Evolutionary conservation across 2,888 invertebrate species (phyloP).

Genomic region (Buathra laborator): DNA sequence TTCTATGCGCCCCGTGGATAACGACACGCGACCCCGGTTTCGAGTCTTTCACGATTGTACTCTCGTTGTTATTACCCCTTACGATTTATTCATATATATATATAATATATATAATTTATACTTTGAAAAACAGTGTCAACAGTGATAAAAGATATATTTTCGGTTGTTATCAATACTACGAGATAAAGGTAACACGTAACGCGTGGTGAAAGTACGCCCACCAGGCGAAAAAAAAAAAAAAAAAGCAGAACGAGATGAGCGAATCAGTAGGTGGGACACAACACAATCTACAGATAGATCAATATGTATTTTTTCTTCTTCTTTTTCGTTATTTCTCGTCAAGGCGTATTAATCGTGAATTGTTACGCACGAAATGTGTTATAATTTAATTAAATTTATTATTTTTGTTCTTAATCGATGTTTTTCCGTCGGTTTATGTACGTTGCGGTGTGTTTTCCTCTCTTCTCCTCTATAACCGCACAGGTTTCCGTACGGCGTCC

Average conservation of each 20-base stretch:
- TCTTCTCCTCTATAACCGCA: constrained; percentile 59
- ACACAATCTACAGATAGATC: constrained; percentile 22
- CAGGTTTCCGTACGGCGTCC: constrained; percentile 76
- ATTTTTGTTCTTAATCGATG: constrained; percentile 25
- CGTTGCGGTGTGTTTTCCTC: constrained; percentile 43
- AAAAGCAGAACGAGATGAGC: constrained; percentile 1
- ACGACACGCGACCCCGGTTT: constrained; percentile 49
- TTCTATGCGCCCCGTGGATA: constrained; percentile 18
- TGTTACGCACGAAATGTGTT: background rate
- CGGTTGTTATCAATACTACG: background rate
- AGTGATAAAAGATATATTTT: background rate
- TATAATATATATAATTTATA: background rate
- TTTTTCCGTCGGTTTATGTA: constrained; percentile 45
- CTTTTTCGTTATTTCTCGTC: background rate
- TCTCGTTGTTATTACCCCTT: background rate
- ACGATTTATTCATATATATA: background rate
- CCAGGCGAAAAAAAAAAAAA: constrained; percentile 26
- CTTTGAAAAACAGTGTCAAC: constrained; percentile 35
- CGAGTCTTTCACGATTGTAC: background rate
- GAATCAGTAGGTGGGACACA: constrained; percentile 28
- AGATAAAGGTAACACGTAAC: background rate
- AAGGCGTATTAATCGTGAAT: background rate
- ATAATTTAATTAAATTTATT: background rate
- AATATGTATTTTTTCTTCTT: constrained; percentile 15
- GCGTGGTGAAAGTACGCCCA: constrained; percentile 56